A percentile compares a stretch with the other conserved stretches of the same genome.
Evolutionary conservation across 2,797 vertebrate genomes (phyloP).

Genomic region (Eulemur coronatus): DNA sequence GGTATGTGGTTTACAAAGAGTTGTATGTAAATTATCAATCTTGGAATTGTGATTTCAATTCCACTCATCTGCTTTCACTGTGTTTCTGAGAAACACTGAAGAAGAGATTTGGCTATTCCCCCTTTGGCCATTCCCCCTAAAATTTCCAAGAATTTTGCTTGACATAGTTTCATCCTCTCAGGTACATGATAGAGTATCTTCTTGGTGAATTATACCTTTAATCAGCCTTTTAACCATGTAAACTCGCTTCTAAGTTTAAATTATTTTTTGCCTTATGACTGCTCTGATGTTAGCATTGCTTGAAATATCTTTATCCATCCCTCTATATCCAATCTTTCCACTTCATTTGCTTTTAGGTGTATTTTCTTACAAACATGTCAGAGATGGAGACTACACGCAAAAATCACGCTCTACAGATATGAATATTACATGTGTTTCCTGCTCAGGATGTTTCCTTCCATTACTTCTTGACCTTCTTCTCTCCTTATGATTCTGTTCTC

Average conservation of each 20-base stretch:
- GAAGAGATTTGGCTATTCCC: background rate
- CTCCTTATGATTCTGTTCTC: background rate
- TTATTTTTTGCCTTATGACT: background rate
- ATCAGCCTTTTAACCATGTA: background rate
- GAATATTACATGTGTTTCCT: background rate
- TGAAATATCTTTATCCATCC: background rate
- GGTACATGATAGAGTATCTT: background rate
- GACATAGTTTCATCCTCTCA: background rate
- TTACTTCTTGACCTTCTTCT: background rate
- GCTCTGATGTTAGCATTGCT: slow-evolving; percentile 30
- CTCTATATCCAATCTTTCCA: no score
- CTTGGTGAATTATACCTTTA: background rate
- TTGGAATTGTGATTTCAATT: background rate
- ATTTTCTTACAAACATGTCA: background rate
- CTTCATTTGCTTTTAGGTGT: background rate
- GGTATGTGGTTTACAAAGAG: background rate
- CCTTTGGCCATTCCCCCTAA: background rate
- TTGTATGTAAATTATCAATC: background rate
- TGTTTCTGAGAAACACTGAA: background rate
- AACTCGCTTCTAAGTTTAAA: background rate
- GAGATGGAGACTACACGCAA: background rate
- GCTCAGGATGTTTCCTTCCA: background rate
- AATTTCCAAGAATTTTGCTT: background rate
- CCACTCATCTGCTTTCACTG: background rate
- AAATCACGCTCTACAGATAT: background rate